These are phyloP conservation scores for Crocodylus rhombifer DNA, from an alignment of 2,797 vertebrate genomes.

Conservation along the genomic window DNA sequence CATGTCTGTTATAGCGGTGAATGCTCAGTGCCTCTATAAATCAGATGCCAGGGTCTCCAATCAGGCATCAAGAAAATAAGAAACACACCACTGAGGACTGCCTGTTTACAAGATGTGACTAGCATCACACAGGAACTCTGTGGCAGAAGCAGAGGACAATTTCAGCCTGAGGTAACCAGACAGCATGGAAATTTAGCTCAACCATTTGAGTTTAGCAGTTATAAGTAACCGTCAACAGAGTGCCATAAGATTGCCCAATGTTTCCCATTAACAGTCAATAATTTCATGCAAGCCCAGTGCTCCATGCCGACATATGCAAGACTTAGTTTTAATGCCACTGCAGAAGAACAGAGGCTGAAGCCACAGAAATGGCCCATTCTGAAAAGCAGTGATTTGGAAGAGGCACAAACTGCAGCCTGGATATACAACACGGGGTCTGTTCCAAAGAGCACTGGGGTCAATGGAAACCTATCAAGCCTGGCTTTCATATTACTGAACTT, in stretches of 20 bases:
- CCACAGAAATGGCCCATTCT: background rate
- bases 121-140: background rate
- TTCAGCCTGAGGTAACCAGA: too few relatives aligned
- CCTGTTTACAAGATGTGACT: constrained; percentile 17
- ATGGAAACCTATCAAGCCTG: background rate
- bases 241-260: too few relatives aligned
- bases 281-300: background rate
- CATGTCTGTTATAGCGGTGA: background rate
- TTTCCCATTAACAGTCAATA: too few relatives aligned
- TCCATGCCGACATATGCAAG: background rate
- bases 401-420: background rate
- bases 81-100: background rate
- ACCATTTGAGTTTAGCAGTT: too few relatives aligned
- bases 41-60: constrained; percentile 37
- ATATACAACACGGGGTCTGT: background rate
- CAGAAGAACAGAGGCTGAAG: background rate
- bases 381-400: background rate
- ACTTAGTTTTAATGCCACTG: background rate
- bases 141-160: constrained; percentile 5
- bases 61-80: constrained; percentile 40
- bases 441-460: background rate
- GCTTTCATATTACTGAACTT: background rate
- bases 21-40: background rate
- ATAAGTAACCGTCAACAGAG: too few relatives aligned
- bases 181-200: too few relatives aligned